Percentiles rank a stretch among this genome's conserved stretches.
phyloP scores from a whole-genome alignment of 2,797 vertebrate species.

The Enteromius afrohamiltoni region DNA sequence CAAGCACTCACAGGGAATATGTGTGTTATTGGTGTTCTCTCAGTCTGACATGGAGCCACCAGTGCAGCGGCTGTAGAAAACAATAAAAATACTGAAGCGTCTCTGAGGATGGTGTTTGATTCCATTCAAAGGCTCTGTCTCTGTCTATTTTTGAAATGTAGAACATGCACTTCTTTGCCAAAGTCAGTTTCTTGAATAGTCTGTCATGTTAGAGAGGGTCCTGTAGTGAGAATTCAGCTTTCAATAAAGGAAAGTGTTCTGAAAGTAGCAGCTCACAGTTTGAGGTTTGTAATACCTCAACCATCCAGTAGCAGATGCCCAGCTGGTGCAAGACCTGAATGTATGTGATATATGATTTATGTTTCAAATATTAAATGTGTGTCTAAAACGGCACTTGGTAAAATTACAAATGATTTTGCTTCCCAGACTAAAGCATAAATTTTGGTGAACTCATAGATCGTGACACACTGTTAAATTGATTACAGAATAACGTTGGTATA shows the following conservation, averaged over 20 bases:
- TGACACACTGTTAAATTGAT: background rate
- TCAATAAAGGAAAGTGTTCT: background rate
- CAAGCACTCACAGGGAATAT: constrained; percentile 50
- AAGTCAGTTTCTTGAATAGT: background rate
- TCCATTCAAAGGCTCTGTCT: constrained; percentile 12
- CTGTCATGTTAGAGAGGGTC: background rate
- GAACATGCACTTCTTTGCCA: background rate
- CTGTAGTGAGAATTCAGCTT: constrained; percentile 3
- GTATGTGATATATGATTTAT: background rate
- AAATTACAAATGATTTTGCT: background rate
- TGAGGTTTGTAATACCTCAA: background rate
- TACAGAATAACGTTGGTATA: background rate
- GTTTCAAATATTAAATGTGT: background rate
- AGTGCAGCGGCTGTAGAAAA: constrained; percentile 27
- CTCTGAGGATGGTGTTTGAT: constrained; percentile 12
- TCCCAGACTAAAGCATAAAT: background rate
- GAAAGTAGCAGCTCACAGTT: background rate
- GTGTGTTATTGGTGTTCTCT: constrained; percentile 43
- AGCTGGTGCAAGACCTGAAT: background rate
- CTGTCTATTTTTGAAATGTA: constrained; percentile 29
- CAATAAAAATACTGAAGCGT: constrained; percentile 35
- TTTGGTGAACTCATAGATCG: background rate
- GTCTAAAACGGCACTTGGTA: background rate
- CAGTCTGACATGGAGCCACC: constrained; percentile 6
- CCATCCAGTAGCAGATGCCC: background rate